Conservation (phyloP, 1,140 invertebrate genomes). For the Oreohelix idahoensis region DNA sequence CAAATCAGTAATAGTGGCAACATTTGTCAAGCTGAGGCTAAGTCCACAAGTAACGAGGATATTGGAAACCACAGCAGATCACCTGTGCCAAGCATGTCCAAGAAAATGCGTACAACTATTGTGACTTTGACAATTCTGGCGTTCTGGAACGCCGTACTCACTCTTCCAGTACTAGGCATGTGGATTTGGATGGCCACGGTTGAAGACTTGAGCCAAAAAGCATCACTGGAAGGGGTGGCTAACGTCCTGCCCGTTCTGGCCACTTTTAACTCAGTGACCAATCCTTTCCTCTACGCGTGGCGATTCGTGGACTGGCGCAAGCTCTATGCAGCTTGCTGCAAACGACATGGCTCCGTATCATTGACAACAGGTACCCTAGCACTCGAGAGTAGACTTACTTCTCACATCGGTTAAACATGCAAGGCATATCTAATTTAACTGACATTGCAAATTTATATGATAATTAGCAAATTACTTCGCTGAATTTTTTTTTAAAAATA, state of each 20-base stretch:
- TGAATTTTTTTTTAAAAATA: too few species aligned
- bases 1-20: too few species aligned
- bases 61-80: too few species aligned
- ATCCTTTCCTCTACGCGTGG: background rate
- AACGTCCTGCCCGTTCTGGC: background rate
- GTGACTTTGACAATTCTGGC: background rate
- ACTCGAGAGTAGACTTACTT: too few species aligned
- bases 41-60: too few species aligned
- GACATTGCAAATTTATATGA: too few species aligned
- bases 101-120: background rate
- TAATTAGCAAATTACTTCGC: too few species aligned
- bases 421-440: too few species aligned
- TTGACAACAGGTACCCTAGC: too few species aligned
- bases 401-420: too few species aligned
- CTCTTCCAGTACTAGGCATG: background rate
- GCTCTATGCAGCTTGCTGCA: background rate
- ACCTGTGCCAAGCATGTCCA: background rate
- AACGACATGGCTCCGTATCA: background rate
- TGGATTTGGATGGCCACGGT: background rate
- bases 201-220: background rate
- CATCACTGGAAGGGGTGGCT: background rate
- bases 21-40: too few species aligned
- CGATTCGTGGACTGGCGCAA: background rate
- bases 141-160: background rate
- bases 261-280: background rate